Evolutionary conservation across 92 coral and sea anemone genomes (phyloP).

Genomic region (Diadumene lineata): DNA sequence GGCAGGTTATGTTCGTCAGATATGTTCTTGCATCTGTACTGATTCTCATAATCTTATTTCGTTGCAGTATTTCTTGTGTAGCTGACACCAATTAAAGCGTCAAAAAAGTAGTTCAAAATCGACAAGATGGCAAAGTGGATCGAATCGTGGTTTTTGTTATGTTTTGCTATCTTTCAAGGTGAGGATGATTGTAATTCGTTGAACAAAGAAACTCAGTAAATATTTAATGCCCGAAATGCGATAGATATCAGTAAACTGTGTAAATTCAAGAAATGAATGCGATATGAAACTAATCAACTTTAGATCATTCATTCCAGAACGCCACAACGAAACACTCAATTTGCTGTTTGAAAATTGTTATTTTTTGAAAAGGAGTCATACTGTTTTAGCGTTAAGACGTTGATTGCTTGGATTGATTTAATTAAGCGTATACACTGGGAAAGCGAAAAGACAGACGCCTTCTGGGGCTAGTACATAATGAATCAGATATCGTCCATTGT

Average conservation of each 20-base stretch:
- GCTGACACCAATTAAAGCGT: not conserved
- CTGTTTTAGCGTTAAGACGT: not conserved
- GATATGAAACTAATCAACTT: not conserved
- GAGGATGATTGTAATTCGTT: not conserved
- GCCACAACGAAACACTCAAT: not conserved
- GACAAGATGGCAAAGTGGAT: not conserved
- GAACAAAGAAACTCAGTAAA: not conserved
- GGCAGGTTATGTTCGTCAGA: too few species aligned
- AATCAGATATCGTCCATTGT: not conserved
- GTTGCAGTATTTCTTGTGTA: not conserved
- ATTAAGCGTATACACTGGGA: not conserved
- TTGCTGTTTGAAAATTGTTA: not conserved
- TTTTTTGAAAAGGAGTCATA: not conserved
- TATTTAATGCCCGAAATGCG: not conserved
- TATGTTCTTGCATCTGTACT: too few species aligned
- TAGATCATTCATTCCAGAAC: not conserved
- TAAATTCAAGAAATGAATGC: not conserved
- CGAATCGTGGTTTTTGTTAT: not conserved
- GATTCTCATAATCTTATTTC: too few species aligned
- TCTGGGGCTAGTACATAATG: not conserved
- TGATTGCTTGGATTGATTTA: not conserved
- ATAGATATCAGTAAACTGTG: not conserved
- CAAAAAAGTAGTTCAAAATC: not conserved
- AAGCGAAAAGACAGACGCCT: not conserved
- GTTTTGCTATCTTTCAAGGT: conserved; percentile 12